A percentile compares a stretch with the other conserved stretches of the same genome.
Conservation (phyloP, 2,797 vertebrate species). For the Brotogeris chrysoptera region DNA sequence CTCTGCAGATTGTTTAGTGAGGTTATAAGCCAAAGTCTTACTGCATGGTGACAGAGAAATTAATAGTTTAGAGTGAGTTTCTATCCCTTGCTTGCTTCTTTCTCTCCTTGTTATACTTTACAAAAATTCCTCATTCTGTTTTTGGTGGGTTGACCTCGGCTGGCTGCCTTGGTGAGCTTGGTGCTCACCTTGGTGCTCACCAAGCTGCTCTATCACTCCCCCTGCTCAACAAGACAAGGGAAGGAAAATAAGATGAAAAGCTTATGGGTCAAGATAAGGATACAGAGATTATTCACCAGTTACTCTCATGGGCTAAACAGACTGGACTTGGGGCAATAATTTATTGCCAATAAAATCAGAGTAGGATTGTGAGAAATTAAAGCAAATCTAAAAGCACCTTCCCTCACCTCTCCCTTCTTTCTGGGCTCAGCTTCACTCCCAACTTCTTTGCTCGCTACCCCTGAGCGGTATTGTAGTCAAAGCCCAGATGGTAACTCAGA, state of each 20-base stretch:
- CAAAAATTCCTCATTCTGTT: neutral
- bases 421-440: neutral
- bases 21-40: neutral
- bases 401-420: neutral
- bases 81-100: neutral
- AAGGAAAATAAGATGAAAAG: neutral
- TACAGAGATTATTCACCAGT: neutral
- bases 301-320: neutral
- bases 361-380: neutral
- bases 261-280: fast-evolving
- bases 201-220: neutral
- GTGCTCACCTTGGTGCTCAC: neutral
- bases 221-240: neutral
- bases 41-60: neutral
- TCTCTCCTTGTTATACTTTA: neutral
- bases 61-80: neutral
- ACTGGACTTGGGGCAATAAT: neutral
- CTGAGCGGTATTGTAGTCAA: neutral
- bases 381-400: neutral
- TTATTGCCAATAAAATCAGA: neutral
- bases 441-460: neutral
- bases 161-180: neutral
- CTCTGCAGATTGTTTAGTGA: neutral
- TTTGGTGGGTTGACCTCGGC: neutral
- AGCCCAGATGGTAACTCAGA: neutral